Percentiles rank a stretch among this genome's conserved stretches.
phyloP scores from a whole-genome alignment of 1,140 invertebrate genomes.

The Drosophila grimshawi region DNA sequence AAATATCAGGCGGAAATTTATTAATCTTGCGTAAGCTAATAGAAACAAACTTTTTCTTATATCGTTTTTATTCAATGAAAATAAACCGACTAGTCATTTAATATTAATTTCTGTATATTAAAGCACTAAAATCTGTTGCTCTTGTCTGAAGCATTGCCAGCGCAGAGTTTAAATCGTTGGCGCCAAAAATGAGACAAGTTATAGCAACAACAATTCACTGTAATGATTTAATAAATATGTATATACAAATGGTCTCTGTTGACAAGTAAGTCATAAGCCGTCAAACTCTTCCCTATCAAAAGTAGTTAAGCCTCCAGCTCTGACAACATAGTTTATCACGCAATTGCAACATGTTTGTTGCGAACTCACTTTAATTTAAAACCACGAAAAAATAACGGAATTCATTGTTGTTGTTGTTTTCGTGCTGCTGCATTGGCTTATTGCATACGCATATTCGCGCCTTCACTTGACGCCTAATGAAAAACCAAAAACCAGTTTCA shows the following conservation, averaged over 20 bases:
- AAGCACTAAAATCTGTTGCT: conserved; percentile 11
- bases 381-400: conserved; percentile 49
- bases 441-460: conserved; percentile 73
- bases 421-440: conserved; percentile 51
- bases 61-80: too few species aligned
- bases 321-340: conserved; percentile 3
- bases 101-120: conserved; percentile 10
- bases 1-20: too few species aligned
- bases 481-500: conserved; percentile 64
- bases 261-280: conserved; percentile 40
- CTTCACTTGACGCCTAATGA: conserved; percentile 47
- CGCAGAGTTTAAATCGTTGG: conserved; percentile 14
- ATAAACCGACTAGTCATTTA: too few species aligned
- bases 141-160: conserved; percentile 3
- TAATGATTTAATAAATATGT: background rate
- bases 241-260: conserved; percentile 30
- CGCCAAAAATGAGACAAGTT: background rate
- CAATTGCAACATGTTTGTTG: conserved; percentile 12
- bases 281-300: conserved; percentile 52
- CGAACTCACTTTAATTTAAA: conserved; percentile 63
- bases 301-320: conserved; percentile 30
- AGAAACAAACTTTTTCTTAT: too few species aligned
- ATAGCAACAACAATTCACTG: background rate
- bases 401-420: conserved; percentile 23
- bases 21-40: too few species aligned